Evolutionary conservation across 35 echinoderm and acorn worm species (phyloP).

Genomic region (Heliocidaris erythrogramma): DNA sequence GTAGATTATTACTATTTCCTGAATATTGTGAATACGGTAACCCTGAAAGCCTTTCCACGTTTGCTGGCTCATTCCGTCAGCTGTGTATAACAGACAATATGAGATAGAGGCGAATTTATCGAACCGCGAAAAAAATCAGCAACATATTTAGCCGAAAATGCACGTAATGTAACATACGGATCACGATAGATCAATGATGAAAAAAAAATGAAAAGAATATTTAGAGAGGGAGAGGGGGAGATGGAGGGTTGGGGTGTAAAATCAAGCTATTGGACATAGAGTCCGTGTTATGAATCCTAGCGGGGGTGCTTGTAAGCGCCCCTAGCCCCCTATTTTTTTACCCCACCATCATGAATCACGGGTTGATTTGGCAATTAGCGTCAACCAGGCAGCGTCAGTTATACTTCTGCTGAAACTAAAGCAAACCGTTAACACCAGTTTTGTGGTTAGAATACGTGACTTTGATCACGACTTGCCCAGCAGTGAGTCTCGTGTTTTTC

Average conservation of each 20-base stretch:
- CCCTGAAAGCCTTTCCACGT: background rate
- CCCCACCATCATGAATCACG: background rate
- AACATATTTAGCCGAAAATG: background rate
- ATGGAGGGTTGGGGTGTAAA: background rate
- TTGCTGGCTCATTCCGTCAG: background rate
- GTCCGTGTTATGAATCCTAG: background rate
- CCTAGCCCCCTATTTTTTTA: background rate
- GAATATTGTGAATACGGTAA: background rate
- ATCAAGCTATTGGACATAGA: background rate
- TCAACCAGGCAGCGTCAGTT: background rate
- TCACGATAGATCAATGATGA: background rate
- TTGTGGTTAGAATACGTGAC: conserved; percentile 11
- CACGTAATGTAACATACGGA: background rate
- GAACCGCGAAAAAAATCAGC: background rate
- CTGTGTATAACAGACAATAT: background rate
- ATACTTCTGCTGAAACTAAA: background rate
- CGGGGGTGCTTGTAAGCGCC: background rate
- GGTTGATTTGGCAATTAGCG: conserved; percentile 8
- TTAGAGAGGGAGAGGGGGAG: background rate
- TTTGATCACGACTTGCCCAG: background rate
- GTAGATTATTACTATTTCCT: background rate
- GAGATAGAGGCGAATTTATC: background rate
- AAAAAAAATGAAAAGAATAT: background rate
- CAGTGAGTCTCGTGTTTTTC: background rate
- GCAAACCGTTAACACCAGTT: background rate